These are phyloP conservation scores for Heliocidaris erythrogramma DNA, from an alignment of 35 echinoderm and acorn worm species.

Conservation along the genomic window DNA sequence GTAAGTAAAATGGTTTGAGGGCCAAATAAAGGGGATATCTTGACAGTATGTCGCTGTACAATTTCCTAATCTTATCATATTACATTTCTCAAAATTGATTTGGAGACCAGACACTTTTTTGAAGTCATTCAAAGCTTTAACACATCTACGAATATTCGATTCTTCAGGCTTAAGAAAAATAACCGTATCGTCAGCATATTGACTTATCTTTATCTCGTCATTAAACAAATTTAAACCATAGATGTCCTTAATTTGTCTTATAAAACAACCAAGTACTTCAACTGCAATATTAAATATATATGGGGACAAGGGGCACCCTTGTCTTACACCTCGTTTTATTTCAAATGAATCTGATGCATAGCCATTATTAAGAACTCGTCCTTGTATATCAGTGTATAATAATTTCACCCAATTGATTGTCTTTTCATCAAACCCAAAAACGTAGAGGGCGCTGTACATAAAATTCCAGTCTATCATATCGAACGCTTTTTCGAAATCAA, in stretches of 20 bases:
- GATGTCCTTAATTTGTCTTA: background rate
- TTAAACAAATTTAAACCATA: background rate
- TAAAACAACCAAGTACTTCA: background rate
- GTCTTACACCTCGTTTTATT: background rate
- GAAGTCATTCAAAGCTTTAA: slow-evolving; percentile 15
- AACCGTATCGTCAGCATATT: slow-evolving; percentile 47
- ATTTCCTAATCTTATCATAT: slow-evolving; percentile 4
- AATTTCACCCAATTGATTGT: background rate
- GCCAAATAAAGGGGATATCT: background rate
- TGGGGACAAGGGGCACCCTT: background rate
- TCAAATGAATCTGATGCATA: background rate
- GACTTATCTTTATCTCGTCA: background rate
- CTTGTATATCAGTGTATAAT: background rate
- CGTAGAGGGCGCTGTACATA: background rate
- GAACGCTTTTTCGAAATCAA: background rate
- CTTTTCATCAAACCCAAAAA: background rate
- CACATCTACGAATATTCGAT: background rate
- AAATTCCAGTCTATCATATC: background rate
- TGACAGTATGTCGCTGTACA: background rate
- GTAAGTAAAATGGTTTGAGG: background rate
- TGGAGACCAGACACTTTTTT: background rate
- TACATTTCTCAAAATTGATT: background rate
- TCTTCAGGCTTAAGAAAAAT: background rate
- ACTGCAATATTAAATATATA: background rate
- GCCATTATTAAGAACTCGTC: background rate